These are phyloP conservation scores for Onthophagus taurus DNA, from an alignment of 1,140 invertebrate species.

Conservation along the genomic window DNA sequence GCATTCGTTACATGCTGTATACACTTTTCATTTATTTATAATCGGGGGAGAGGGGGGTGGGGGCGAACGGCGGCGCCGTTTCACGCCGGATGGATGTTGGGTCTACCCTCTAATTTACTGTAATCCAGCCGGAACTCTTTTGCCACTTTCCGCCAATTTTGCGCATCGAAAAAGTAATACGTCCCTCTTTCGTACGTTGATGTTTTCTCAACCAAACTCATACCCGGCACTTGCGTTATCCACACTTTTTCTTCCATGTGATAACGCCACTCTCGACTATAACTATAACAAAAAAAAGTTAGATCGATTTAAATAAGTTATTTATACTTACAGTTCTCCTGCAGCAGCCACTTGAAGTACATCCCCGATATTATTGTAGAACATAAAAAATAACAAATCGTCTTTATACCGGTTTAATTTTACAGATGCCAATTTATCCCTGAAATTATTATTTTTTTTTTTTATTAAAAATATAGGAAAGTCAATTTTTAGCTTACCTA, in stretches of 20 bases:
- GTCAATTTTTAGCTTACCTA: conserved; percentile 44
- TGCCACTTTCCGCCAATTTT: conserved; percentile 90
- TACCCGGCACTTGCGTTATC: conserved; percentile 94
- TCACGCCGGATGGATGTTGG: conserved; percentile 34
- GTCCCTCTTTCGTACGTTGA: conserved; percentile 92
- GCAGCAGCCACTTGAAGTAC: conserved; percentile 93
- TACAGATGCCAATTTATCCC: conserved; percentile 89
- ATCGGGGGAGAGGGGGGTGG: too few species aligned
- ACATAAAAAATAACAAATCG: conserved; percentile 97
- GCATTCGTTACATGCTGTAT: conserved; percentile 31
- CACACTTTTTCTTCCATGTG: conserved; percentile 98
- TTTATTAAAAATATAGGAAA: too few species aligned
- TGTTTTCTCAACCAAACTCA: conserved; percentile 88
- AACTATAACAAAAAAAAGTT: conserved; percentile 46
- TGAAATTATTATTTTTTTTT: too few species aligned
- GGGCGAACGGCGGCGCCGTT: too few species aligned
- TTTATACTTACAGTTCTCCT: conserved; percentile 80
- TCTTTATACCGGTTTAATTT: conserved; percentile 96
- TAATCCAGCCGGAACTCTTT: conserved; percentile 97
- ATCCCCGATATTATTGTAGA: conserved; percentile 98
- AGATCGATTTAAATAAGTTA: conserved; percentile 9
- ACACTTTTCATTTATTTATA: conserved; percentile 40
- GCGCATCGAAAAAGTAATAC: conserved; percentile 98
- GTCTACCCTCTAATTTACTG: conserved; percentile 90
- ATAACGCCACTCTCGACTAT: conserved; percentile 97